phyloP scores from a whole-genome alignment of 2,888 invertebrate species.

The Hypomecis atomaria region DNA sequence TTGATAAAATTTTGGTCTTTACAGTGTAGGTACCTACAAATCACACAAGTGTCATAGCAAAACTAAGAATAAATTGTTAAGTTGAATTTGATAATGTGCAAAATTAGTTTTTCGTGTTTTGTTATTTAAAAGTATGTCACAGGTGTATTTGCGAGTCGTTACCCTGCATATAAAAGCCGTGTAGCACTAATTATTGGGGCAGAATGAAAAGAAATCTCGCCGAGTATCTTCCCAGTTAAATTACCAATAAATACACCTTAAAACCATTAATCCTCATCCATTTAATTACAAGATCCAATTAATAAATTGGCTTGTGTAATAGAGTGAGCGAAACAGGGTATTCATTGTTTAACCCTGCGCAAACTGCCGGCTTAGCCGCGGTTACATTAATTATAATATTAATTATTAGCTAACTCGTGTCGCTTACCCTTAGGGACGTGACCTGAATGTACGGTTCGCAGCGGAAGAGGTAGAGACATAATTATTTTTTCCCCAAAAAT shows the following conservation, averaged over 20 bases:
- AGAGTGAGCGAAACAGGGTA: constrained; percentile 46
- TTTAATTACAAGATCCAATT: constrained; percentile 44
- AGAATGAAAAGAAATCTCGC: too few relatives aligned
- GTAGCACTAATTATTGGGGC: too few relatives aligned
- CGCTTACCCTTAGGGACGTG: constrained; percentile 64
- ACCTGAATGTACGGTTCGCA: constrained; percentile 50
- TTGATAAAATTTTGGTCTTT: too few relatives aligned
- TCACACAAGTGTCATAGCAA: too few relatives aligned
- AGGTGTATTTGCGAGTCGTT: too few relatives aligned
- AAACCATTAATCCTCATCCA: constrained; percentile 3
- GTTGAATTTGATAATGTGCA: too few relatives aligned
- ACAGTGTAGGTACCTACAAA: too few relatives aligned
- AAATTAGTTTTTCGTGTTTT: too few relatives aligned
- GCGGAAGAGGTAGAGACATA: not conserved
- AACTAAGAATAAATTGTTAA: too few relatives aligned
- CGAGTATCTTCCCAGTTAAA: not conserved
- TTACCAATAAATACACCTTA: not conserved
- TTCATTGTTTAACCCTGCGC: constrained; percentile 37
- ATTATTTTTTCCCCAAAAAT: too few relatives aligned
- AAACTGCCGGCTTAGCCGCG: constrained; percentile 58
- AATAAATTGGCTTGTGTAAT: constrained; percentile 47
- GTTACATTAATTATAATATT: constrained; percentile 83
- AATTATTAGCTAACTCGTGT: constrained; percentile 82
- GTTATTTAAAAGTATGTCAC: too few relatives aligned
- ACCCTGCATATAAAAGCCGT: too few relatives aligned